Percentiles rank a stretch among this genome's conserved stretches.
Conservation (phyloP, 1,140 invertebrate species). For the Hycleus cichorii region DNA sequence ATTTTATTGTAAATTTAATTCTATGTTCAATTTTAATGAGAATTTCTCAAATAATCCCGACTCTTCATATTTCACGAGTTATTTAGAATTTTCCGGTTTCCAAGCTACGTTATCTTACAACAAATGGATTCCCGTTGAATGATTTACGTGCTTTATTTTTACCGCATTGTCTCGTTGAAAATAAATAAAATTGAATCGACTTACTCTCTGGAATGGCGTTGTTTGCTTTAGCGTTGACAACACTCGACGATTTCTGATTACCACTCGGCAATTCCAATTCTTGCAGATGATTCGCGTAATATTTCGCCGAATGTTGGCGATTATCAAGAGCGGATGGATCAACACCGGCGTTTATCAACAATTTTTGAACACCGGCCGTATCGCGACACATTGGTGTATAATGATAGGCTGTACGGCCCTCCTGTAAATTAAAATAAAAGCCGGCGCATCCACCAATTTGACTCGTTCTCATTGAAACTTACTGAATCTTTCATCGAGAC, state of each 20-base stretch:
- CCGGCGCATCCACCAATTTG: neutral
- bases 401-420: slow-evolving; percentile 72
- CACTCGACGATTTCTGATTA: slow-evolving; percentile 35
- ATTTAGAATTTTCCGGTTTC: too few relatives aligned
- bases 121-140: too few relatives aligned
- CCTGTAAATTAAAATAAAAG: slow-evolving; percentile 39
- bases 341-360: slow-evolving; percentile 59
- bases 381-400: slow-evolving; percentile 66
- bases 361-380: slow-evolving; percentile 53
- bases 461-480: slow-evolving; percentile 34
- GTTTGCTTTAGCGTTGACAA: neutral
- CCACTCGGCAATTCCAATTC: slow-evolving; percentile 52
- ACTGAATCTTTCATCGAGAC: slow-evolving; percentile 72
- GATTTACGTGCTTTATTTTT: too few relatives aligned
- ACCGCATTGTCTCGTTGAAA: neutral
- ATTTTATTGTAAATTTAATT: too few relatives aligned
- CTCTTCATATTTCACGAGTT: too few relatives aligned
- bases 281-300: slow-evolving; percentile 56
- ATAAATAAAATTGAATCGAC: neutral
- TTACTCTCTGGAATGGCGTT: neutral
- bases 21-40: too few relatives aligned
- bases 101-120: too few relatives aligned
- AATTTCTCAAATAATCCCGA: too few relatives aligned
- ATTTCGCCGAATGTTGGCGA: slow-evolving; percentile 57
- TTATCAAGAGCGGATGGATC: slow-evolving; percentile 58